Conservation (phyloP, 2,888 invertebrate species). For the Bombylius discolor region DNA sequence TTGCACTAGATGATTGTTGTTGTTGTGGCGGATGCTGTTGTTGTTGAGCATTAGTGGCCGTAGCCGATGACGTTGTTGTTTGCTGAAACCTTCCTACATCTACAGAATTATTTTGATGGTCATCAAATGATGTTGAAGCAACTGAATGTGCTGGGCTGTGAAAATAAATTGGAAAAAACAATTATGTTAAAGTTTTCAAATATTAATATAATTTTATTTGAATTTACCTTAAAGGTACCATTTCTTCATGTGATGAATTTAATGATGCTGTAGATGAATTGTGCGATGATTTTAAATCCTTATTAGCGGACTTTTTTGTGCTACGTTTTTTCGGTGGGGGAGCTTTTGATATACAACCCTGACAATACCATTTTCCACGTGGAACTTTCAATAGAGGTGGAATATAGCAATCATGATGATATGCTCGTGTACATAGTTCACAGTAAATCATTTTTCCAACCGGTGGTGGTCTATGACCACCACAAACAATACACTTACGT, state of each 20-base stretch:
- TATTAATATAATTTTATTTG: not conserved
- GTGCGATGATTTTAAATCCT: conserved; percentile 37
- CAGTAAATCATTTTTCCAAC: conserved; percentile 62
- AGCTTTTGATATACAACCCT: conserved; percentile 73
- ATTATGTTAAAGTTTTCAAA: not conserved
- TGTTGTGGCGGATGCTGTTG: conserved; percentile 1
- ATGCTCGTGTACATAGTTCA: conserved; percentile 80
- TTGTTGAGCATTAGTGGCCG: not conserved
- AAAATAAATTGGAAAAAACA: not conserved
- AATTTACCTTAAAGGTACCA: conserved; percentile 31
- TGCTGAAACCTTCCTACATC: conserved; percentile 29
- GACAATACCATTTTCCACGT: conserved; percentile 80
- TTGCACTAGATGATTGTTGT: conserved; percentile 15
- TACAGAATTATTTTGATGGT: conserved; percentile 33
- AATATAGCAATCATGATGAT: conserved; percentile 86
- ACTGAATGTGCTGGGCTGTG: conserved; percentile 54
- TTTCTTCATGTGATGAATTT: conserved; percentile 35
- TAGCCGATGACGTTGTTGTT: not conserved
- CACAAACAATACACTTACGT: conserved; percentile 89
- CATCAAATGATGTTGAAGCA: conserved; percentile 52
- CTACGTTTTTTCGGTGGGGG: conserved; percentile 58
- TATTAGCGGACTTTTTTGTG: conserved; percentile 43
- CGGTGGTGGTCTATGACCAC: conserved; percentile 48
- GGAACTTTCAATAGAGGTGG: conserved; percentile 74
- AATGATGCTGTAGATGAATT: conserved; percentile 27